Evolutionary conservation across 92 coral and sea anemone genomes (phyloP).

Genomic region (Actinernus sp.): DNA sequence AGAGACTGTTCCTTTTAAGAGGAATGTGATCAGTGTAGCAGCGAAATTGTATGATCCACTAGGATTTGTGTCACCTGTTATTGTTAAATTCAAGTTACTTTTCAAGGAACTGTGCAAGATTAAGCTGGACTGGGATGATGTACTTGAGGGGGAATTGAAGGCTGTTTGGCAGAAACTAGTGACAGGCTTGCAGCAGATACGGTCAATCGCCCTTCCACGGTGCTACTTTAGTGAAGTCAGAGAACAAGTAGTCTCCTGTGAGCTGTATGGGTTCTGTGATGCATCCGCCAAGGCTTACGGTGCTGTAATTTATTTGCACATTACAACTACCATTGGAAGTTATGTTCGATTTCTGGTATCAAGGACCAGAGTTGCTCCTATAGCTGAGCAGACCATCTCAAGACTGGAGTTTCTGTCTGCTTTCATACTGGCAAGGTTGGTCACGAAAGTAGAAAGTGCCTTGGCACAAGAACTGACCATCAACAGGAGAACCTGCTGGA

Average conservation of each 20-base stretch:
- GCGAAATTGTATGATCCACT: slow-evolving; percentile 56
- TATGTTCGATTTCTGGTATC: slow-evolving; percentile 14
- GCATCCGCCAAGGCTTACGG: slow-evolving; percentile 65
- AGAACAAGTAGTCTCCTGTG: not conserved
- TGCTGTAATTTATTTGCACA: slow-evolving; percentile 56
- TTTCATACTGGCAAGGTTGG: slow-evolving; percentile 28
- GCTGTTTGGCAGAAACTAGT: no score
- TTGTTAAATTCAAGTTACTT: not conserved
- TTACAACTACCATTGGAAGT: slow-evolving; percentile 2
- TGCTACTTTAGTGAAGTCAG: not conserved
- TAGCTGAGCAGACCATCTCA: slow-evolving; percentile 36
- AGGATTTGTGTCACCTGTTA: slow-evolving; percentile 29
- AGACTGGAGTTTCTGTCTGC: slow-evolving; percentile 46
- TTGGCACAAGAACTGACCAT: slow-evolving; percentile 5
- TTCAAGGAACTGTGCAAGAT: not conserved
- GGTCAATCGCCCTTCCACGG: not conserved
- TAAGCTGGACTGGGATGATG: not conserved
- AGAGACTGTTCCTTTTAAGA: not conserved
- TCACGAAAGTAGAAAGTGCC: slow-evolving; percentile 15
- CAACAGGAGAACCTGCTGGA: slow-evolving; percentile 26
- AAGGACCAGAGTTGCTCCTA: slow-evolving; percentile 50
- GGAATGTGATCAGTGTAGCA: slow-evolving; percentile 25
- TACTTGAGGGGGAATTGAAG: slow-evolving; percentile 2
- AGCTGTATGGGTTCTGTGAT: slow-evolving; percentile 13
- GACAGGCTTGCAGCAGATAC: not conserved